phyloP scores from a whole-genome alignment of 1,140 invertebrate genomes.

The Oncopeltus fasciatus region DNA sequence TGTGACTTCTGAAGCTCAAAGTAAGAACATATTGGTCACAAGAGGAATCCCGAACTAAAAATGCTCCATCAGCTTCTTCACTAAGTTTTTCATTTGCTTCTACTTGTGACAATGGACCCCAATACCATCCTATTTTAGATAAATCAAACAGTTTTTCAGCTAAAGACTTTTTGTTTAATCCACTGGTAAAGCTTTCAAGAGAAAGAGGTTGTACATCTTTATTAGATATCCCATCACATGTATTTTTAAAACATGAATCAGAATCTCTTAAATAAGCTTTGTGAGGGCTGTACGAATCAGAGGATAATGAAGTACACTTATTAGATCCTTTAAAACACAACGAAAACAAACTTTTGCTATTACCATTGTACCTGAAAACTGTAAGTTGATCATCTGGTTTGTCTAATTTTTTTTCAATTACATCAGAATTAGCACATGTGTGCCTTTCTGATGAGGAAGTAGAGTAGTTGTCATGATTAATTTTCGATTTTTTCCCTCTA shows the following conservation, averaged over 20 bases:
- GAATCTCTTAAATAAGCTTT: no score
- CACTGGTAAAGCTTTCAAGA: no score
- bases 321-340: background rate
- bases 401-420: no score
- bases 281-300: no score
- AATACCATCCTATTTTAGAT: conserved; percentile 49
- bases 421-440: background rate
- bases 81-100: conserved; percentile 46
- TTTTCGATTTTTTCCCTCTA: background rate
- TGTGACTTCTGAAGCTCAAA: conserved; percentile 58
- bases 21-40: conserved; percentile 46
- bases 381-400: background rate
- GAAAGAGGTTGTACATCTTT: no score
- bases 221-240: no score
- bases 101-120: conserved; percentile 44
- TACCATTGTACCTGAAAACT: background rate
- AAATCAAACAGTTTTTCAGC: conserved; percentile 38
- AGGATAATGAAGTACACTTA: background rate
- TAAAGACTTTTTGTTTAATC: no score
- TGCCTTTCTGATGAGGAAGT: no score
- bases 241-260: no score
- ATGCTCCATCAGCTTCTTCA: conserved; percentile 61
- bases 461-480: background rate
- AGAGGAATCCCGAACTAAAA: conserved; percentile 50
- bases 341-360: background rate